These are phyloP conservation scores for Halisarca cf. caerulea DNA, from an alignment of 37 sponge, comb jelly and placozoan species.

Conservation along the genomic window DNA sequence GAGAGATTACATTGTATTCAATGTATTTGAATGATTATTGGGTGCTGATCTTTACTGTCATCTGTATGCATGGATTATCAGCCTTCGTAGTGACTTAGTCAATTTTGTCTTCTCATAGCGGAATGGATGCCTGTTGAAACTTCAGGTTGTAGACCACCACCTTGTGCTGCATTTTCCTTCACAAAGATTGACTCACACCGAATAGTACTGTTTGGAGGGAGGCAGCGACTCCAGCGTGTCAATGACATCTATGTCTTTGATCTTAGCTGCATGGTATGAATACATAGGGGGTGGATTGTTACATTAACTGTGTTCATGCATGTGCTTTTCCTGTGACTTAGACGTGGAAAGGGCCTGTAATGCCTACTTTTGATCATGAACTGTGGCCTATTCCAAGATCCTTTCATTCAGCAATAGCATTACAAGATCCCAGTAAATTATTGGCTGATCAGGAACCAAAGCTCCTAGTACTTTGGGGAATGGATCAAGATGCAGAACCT, in stretches of 20 bases:
- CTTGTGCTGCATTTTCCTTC: slow-evolving; percentile 77
- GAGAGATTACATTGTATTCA: too few species aligned
- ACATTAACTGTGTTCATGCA: not conserved
- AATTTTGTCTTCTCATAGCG: not conserved
- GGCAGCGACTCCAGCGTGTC: slow-evolving; percentile 50
- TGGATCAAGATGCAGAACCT: slow-evolving; percentile 51
- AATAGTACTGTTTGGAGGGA: slow-evolving; percentile 70
- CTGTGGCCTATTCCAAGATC: slow-evolving; percentile 31
- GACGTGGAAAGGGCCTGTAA: slow-evolving; percentile 5
- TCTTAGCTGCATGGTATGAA: slow-evolving; percentile 52
- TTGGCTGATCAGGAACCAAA: not conserved
- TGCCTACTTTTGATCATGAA: not conserved
- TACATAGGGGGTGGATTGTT: not conserved
- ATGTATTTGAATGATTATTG: too few species aligned
- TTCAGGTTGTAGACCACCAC: slow-evolving; percentile 57
- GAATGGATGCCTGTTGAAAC: slow-evolving; percentile 53
- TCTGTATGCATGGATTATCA: too few species aligned
- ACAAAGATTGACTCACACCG: slow-evolving; percentile 43
- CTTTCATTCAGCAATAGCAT: slow-evolving; percentile 14
- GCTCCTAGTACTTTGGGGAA: slow-evolving; percentile 71
- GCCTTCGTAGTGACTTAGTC: too few species aligned
- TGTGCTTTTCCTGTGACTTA: not conserved
- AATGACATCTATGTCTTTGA: slow-evolving; percentile 64
- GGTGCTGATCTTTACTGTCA: too few species aligned
- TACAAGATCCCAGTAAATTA: slow-evolving; percentile 9